phyloP scores from a whole-genome alignment of 1,140 invertebrate species.

The Monomorium pharaonis region DNA sequence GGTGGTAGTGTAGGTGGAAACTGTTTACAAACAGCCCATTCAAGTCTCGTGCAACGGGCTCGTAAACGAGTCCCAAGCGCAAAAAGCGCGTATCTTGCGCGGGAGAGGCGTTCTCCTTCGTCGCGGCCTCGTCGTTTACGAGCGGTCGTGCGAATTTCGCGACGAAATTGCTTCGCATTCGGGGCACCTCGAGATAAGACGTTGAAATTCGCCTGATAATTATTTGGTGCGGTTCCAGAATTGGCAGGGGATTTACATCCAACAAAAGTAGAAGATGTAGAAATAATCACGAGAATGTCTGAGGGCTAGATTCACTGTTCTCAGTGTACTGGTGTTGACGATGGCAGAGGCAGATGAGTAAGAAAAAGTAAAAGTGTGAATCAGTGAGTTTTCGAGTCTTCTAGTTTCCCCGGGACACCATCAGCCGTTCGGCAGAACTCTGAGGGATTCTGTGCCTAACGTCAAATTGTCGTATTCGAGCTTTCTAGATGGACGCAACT shows the following conservation, averaged over 20 bases:
- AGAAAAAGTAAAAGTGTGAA: background rate
- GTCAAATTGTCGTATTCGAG: background rate
- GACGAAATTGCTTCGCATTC: slow-evolving; percentile 12
- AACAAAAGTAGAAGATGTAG: background rate
- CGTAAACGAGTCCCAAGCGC: slow-evolving; percentile 16
- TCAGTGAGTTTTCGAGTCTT: background rate
- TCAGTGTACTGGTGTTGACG: background rate
- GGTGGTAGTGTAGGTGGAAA: background rate
- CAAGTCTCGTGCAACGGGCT: slow-evolving; percentile 23
- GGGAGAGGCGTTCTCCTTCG: background rate
- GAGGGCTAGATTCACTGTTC: background rate
- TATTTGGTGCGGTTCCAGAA: background rate
- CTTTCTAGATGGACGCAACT: background rate
- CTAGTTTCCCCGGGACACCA: background rate
- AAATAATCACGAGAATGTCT: background rate
- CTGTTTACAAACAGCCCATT: slow-evolving; percentile 67
- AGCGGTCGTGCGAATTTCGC: slow-evolving; percentile 31
- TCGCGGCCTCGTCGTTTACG: background rate
- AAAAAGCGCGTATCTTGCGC: background rate
- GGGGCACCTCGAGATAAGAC: slow-evolving; percentile 18
- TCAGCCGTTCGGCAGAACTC: background rate
- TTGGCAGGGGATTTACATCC: background rate
- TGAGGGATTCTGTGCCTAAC: background rate
- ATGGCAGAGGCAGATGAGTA: background rate
- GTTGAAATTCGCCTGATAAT: background rate